A percentile compares a stretch with the other conserved stretches of the same genome.
Evolutionary conservation across 2,888 invertebrate species (phyloP).

Genomic region (Thecophora atra): DNA sequence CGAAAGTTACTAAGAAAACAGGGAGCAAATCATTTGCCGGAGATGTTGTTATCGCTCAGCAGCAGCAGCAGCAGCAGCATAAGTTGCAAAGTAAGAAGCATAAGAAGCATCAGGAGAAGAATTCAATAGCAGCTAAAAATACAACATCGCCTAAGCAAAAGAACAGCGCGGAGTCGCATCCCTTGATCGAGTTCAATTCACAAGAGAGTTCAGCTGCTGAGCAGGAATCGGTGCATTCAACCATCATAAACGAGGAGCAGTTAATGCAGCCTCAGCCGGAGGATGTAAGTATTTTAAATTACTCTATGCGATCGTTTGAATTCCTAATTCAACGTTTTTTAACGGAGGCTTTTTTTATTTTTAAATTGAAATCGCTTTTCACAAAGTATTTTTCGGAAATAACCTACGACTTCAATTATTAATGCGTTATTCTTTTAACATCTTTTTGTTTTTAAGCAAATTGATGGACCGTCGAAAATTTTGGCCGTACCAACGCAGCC

Average conservation of each 20-base stretch:
- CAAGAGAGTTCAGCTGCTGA: not conserved
- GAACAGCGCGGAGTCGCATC: not conserved
- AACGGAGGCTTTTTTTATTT: not conserved
- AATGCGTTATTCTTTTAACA: not conserved
- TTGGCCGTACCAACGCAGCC: slow-evolving; percentile 79
- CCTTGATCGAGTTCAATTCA: not conserved
- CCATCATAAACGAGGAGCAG: slow-evolving; percentile 32
- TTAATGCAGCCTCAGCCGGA: slow-evolving; percentile 27
- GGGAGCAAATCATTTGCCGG: slow-evolving; percentile 10
- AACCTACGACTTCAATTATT: not conserved
- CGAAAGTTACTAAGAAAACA: slow-evolving; percentile 38
- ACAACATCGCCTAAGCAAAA: not conserved
- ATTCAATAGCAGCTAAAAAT: not conserved
- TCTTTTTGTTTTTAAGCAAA: slow-evolving; percentile 33
- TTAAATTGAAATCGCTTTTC: not conserved
- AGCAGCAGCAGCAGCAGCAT: slow-evolving; percentile 27
- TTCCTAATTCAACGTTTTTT: no score
- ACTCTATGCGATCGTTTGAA: no score
- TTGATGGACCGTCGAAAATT: slow-evolving; percentile 67
- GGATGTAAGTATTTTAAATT: slow-evolving; percentile 24
- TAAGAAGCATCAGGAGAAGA: slow-evolving; percentile 33
- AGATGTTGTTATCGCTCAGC: slow-evolving; percentile 27
- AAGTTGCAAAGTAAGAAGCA: slow-evolving; percentile 38
- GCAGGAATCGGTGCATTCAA: slow-evolving; percentile 23
- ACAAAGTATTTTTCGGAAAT: not conserved